Evolutionary conservation across 2,113 vertebrate genomes (phyloP), one percentile per base, ranked within the genome.

Genomic region (Brachyistius frenatus): DNA sequence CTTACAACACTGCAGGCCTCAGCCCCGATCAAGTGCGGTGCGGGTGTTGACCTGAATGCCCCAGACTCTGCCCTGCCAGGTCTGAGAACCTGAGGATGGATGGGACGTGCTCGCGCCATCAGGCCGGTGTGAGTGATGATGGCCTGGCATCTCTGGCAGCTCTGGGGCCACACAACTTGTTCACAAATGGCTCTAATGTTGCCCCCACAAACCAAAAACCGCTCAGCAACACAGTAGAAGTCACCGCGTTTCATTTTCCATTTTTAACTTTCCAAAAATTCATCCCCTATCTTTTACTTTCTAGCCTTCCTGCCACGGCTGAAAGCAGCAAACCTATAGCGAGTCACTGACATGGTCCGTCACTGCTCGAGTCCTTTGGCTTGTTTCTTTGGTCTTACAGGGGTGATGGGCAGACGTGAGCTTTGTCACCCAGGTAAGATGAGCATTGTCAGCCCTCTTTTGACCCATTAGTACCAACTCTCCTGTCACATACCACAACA

Each of bases 1-100:
- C 76, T 73, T 35, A 23, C 41, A 62, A 61, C 63, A 36, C 37
- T 14, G 35, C 52, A 31, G 64, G 62, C 44, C 39, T 60, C 0
- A 41, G 58, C 53, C 60, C 69, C 41, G 68, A 84, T 86, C 78
- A 70, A 60, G 63, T 58, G 66, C n/a, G 46, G 44, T 8, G 58
- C 36, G 41, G 74, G 76, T 63, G 80, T 63, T 93, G 92, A 93
- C 89, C 91, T 82, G 64, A 74, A 86, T 91, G 87, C 76, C 88
- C 90, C 80, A 71, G 85, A 82, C 79, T 44, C 47, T 72, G 66
- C 73, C 78, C 81, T 87, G 86, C 78, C 87, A 84, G 77, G 53
- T 61, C 60, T 76, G 86, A 91, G 81, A 92, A 93, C 80, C 78
- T 66, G 92, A 92, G 69, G 93, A 92, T 83, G 72, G 83, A 86